Conservation (phyloP, 2,888 invertebrate species). For the Caenorhabditis sulstoni region DNA sequence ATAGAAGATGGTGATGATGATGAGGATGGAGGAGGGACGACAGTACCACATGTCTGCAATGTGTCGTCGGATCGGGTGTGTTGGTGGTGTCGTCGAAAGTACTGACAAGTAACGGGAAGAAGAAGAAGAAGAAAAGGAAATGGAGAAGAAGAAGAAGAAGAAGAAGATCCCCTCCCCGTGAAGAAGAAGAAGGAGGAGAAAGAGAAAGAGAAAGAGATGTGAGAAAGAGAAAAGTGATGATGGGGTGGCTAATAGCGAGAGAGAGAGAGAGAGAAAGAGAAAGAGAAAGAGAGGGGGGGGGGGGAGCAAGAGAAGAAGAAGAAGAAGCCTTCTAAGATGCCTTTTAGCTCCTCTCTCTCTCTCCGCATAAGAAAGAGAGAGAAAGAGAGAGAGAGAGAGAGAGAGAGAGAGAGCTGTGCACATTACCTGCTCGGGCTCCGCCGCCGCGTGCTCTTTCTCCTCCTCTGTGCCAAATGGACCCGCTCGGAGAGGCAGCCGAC, state of each 20-base stretch:
- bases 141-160: not conserved
- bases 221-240: slow-evolving; percentile 39
- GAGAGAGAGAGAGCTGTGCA: slow-evolving; percentile 21
- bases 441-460: not conserved
- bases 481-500: slow-evolving; percentile 18
- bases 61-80: not conserved
- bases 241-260: slow-evolving; percentile 55
- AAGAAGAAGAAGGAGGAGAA: not conserved
- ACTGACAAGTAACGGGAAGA: too few species aligned
- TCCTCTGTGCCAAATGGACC: slow-evolving; percentile 10
- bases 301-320: too few species aligned
- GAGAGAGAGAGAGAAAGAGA: slow-evolving; percentile 24
- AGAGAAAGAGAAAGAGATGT: not conserved
- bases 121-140: not conserved
- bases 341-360: too few species aligned
- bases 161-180: not conserved
- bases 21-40: slow-evolving; percentile 21
- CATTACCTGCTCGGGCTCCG: too few species aligned
- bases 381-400: not conserved
- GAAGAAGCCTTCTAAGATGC: too few species aligned
- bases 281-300: not conserved
- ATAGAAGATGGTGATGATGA: slow-evolving; percentile 15
- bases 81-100: not conserved
- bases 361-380: not conserved
- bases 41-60: slow-evolving; percentile 16